Evolutionary conservation across 2,888 invertebrate species (phyloP).

Genomic region (Habroteleia sp.): DNA sequence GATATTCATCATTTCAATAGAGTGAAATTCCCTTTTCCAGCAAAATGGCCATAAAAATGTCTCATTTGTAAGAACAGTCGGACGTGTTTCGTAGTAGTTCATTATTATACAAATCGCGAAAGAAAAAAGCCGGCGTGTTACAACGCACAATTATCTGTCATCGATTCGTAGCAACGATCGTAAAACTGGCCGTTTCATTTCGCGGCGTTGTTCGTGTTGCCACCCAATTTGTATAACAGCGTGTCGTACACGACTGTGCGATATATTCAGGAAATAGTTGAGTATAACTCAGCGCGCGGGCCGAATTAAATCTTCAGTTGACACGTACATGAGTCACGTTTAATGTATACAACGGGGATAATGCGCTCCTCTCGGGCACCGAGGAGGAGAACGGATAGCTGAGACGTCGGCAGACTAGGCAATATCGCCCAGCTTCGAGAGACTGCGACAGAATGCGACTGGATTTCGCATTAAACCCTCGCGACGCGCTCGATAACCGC

Average conservation of each 20-base stretch:
- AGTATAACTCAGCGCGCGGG: constrained; percentile 12
- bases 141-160: constrained; percentile 6
- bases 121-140: not conserved
- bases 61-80: not conserved
- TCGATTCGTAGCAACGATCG: constrained; percentile 9
- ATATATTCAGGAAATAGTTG: constrained; percentile 13
- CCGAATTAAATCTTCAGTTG: constrained; percentile 33
- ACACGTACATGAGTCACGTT: constrained; percentile 27
- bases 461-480: constrained; percentile 32
- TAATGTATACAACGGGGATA: constrained; percentile 17
- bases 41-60: not conserved
- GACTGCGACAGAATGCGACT: constrained; percentile 41
- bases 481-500: constrained; percentile 10
- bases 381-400: constrained; percentile 11
- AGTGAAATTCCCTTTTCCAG: not conserved
- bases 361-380: constrained; percentile 16
- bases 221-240: constrained; percentile 24
- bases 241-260: constrained; percentile 2
- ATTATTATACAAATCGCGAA: not conserved
- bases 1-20: no score
- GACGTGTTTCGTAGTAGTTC: not conserved
- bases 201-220: constrained; percentile 6
- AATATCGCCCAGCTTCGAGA: constrained; percentile 28
- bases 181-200: constrained; percentile 7
- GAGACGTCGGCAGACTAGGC: constrained; percentile 21